Evolutionary conservation across 2,113 vertebrate genomes (phyloP).

Genomic region (Maccullochella peelii): DNA sequence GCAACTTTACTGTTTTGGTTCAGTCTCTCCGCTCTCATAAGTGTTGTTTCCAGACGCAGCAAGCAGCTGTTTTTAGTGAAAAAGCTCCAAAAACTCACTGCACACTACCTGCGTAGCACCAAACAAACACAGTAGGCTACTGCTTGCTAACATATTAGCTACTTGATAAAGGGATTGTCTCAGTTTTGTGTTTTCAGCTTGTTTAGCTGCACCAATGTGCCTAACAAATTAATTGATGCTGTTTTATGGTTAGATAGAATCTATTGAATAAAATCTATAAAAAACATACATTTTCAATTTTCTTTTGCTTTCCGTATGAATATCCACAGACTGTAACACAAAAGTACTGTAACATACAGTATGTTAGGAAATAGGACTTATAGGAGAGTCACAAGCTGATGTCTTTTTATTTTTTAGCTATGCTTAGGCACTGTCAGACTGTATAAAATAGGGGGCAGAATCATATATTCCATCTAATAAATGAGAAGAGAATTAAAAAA

Average conservation of each 20-base stretch:
- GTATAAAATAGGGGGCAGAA: background rate
- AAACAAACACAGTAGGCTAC: background rate
- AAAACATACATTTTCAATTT: background rate
- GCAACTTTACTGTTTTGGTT: background rate
- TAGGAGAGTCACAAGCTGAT: too few species aligned
- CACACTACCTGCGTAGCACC: too few species aligned
- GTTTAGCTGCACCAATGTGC: background rate
- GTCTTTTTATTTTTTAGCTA: background rate
- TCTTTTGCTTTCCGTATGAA: background rate
- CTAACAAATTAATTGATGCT: background rate
- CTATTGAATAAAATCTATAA: too few species aligned
- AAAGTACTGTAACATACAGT: too few species aligned
- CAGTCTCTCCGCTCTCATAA: too few species aligned
- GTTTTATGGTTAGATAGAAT: background rate
- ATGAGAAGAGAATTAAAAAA: background rate
- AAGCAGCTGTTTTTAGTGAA: too few species aligned
- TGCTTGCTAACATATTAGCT: background rate
- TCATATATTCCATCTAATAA: background rate
- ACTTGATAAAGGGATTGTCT: background rate
- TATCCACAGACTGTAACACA: too few species aligned
- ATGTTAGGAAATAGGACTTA: background rate
- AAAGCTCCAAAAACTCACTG: too few species aligned
- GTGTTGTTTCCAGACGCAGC: too few species aligned
- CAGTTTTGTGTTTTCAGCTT: background rate
- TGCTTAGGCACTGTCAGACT: background rate